Percentiles rank a stretch among this genome's conserved stretches.
phyloP scores from a whole-genome alignment of 2,113 vertebrate genomes.

The Prinia subflava region DNA sequence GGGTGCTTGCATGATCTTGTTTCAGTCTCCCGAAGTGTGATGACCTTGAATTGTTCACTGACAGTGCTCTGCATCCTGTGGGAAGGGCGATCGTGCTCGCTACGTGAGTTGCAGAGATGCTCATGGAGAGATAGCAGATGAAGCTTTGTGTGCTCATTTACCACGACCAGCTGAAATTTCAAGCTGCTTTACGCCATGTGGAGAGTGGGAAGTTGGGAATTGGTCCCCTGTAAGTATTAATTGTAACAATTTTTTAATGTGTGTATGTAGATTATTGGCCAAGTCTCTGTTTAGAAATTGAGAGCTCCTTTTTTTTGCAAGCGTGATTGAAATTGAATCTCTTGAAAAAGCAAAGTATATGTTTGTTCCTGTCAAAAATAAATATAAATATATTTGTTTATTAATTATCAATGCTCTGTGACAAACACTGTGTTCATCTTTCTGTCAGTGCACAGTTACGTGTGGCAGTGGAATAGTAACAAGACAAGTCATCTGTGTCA shows the following conservation, averaged over 20 bases:
- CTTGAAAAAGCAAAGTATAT: neutral
- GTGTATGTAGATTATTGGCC: neutral
- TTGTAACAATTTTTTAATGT: neutral
- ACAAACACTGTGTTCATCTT: slow-evolving; percentile 35
- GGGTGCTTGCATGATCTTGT: neutral
- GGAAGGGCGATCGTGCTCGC: slow-evolving; percentile 84
- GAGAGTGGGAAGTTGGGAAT: slow-evolving; percentile 87
- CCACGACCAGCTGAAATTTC: slow-evolving; percentile 84
- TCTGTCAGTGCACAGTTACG: slow-evolving; percentile 87
- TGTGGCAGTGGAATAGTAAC: slow-evolving; percentile 83
- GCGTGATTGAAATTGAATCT: neutral
- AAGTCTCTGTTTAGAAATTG: neutral
- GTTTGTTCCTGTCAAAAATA: neutral
- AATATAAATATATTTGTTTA: neutral
- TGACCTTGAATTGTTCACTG: slow-evolving; percentile 27
- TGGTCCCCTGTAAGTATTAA: slow-evolving; percentile 89
- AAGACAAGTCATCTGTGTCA: slow-evolving; percentile 86
- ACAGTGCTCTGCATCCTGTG: slow-evolving; percentile 93
- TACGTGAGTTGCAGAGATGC: slow-evolving; percentile 93
- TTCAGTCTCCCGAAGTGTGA: neutral
- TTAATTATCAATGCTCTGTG: neutral
- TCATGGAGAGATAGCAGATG: slow-evolving; percentile 82
- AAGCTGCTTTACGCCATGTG: slow-evolving; percentile 88
- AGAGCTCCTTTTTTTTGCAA: neutral
- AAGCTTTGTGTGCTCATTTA: slow-evolving; percentile 81